Conservation (phyloP, 2,113 vertebrate species). For the Apeltes quadracus region DNA sequence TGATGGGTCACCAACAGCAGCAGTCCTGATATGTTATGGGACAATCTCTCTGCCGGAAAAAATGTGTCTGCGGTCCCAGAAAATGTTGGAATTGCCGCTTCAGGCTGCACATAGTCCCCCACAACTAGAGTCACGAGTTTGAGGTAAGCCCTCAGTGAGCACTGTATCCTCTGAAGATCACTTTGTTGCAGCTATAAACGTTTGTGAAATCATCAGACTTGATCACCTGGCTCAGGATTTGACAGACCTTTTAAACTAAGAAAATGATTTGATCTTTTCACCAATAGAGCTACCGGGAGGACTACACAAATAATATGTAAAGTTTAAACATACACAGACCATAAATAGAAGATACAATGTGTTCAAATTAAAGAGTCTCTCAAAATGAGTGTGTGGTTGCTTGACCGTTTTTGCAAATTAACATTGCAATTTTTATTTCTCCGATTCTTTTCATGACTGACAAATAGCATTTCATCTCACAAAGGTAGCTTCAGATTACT, state of each 20-base stretch:
- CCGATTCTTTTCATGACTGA: conserved; percentile 44
- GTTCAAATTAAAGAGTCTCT: conserved; percentile 6
- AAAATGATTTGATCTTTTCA: not conserved
- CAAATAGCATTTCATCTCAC: conserved; percentile 30
- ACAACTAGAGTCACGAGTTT: no score
- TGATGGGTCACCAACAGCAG: not conserved
- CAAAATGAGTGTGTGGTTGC: conserved; percentile 14
- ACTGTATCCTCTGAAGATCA: no score
- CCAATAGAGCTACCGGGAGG: not conserved
- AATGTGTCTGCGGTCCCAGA: not conserved
- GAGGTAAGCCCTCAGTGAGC: no score
- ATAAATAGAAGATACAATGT: conserved; percentile 1
- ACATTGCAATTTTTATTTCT: conserved; percentile 8
- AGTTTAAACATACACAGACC: conserved; percentile 4
- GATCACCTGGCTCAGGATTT: no score
- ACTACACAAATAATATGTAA: conserved; percentile 6
- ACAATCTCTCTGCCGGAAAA: not conserved
- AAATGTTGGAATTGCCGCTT: not conserved
- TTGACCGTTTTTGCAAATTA: conserved; percentile 32
- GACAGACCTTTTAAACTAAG: not conserved
- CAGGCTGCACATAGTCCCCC: no score
- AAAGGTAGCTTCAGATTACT: conserved; percentile 25
- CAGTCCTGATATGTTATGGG: not conserved
- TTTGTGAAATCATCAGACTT: no score
- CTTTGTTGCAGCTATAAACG: no score